These are phyloP conservation scores for Callosobruchus maculatus DNA, from an alignment of 2,888 invertebrate species.

Conservation along the genomic window DNA sequence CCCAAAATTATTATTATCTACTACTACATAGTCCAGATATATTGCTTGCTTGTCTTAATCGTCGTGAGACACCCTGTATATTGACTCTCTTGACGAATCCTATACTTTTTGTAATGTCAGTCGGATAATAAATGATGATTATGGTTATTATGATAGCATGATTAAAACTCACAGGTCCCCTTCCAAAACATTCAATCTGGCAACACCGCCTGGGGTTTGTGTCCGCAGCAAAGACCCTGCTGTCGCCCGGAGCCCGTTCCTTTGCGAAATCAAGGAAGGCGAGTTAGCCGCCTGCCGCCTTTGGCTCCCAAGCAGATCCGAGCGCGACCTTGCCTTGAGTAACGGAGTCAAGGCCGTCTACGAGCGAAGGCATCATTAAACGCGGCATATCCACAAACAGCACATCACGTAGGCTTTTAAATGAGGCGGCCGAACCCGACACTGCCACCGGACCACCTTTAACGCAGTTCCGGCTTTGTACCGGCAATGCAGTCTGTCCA, in stretches of 20 bases:
- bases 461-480: not conserved
- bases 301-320: not conserved
- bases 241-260: not conserved
- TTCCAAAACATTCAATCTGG: not conserved
- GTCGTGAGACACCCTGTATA: too few species aligned
- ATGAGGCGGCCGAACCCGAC: not conserved
- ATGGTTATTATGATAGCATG: too few species aligned
- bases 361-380: not conserved
- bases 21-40: too few species aligned
- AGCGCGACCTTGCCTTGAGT: not conserved
- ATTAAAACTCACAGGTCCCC: too few species aligned
- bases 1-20: too few species aligned
- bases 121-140: too few species aligned
- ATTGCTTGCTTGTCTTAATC: too few species aligned
- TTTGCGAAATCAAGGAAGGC: not conserved
- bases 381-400: not conserved
- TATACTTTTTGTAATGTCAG: too few species aligned
- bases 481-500: not conserved
- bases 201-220: not conserved
- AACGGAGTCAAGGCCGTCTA: not conserved
- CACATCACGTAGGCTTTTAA: not conserved
- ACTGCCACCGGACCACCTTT: not conserved
- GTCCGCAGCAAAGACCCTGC: not conserved
- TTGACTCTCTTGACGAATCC: too few species aligned
- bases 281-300: not conserved